Base-by-base conservation (phyloP, 2,113 vertebrate genomes). In the Grammomys dolichurus region DNA sequence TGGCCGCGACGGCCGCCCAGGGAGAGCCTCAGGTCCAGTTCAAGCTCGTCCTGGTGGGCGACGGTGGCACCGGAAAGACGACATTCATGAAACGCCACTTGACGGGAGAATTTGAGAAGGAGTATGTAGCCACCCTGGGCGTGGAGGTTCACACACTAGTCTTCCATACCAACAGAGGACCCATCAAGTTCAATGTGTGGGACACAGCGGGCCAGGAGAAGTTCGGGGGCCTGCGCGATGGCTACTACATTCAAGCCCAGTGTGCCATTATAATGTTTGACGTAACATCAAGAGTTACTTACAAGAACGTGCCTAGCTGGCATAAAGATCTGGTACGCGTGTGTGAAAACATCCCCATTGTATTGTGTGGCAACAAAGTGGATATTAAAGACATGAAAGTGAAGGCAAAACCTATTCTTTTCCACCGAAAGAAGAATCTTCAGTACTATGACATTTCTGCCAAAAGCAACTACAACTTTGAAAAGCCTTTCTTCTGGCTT, bases 391-490 rank as follows among this genome's bases (percentile, higher is more conserved):
- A 99, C 98, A 99, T 99, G 97, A 99, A 99, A 99, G 99, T 99
- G 92, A 99, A 99, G 98, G 99, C 99, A 94, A 99, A 99, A 97
- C 99, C 99, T 90, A 99, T 99, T 9, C 99, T 99, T 91, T 99
- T 99, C 97, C 99, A 99, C 98, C 99, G 99, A 98, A 99, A 99
- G 99, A 99, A 99, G 99, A 99, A 99, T 94, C 99, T 99, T 93
- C 99, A 99, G 99, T 69, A 69, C 67, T 69, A 69, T 69, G 67
- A 69, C 67, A 69, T 69, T 69, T 69, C 67, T 69, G 67, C 99
- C 76, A 99, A 99, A 99, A 99, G 99, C 98, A 99, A 99, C 98
- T 99, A 99, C 99, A 99, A 99, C 98, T 99, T 99, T 91, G 99
- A 99, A 98, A 99, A 99, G 98, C 99, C 99, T 73, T 99, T 99